Evolutionary conservation across 1,140 invertebrate species (phyloP).

Genomic region (Lanistes nyassanus): DNA sequence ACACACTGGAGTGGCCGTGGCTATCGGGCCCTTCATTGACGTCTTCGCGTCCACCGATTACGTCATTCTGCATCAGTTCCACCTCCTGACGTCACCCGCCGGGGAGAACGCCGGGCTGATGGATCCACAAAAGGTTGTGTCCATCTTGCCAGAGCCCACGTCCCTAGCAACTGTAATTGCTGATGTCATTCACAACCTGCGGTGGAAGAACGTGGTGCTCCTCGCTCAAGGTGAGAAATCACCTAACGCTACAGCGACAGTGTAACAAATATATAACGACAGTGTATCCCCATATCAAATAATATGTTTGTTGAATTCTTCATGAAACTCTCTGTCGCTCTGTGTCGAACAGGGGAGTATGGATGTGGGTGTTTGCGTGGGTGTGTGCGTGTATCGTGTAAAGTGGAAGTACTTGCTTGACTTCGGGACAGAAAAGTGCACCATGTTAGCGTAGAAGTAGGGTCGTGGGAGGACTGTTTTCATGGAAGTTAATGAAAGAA

Average conservation of each 20-base stretch:
- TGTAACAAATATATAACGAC: too few species aligned
- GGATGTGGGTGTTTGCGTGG: constrained; percentile 6
- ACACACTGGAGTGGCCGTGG: constrained; percentile 39
- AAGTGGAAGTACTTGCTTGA: background rate
- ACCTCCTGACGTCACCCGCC: constrained; percentile 52
- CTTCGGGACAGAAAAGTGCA: background rate
- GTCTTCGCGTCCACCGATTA: constrained; percentile 59
- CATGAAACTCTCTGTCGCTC: too few species aligned
- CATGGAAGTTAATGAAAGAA: too few species aligned
- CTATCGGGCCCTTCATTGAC: constrained; percentile 58
- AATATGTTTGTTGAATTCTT: too few species aligned
- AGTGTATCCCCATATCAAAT: too few species aligned
- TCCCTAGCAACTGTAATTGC: constrained; percentile 50
- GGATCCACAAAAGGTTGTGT: constrained; percentile 40
- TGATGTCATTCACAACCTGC: constrained; percentile 41
- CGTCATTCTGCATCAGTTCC: constrained; percentile 54
- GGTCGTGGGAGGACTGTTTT: too few species aligned
- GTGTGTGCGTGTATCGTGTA: background rate
- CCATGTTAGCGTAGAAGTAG: too few species aligned
- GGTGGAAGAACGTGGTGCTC: constrained; percentile 57
- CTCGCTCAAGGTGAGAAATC: constrained; percentile 53
- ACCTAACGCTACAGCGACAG: too few species aligned
- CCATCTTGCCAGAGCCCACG: constrained; percentile 46
- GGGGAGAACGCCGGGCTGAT: constrained; percentile 41
- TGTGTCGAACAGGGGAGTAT: too few species aligned